Evolutionary conservation across 1,140 invertebrate species (phyloP).

Genomic region (Tetragonula clypearis): DNA sequence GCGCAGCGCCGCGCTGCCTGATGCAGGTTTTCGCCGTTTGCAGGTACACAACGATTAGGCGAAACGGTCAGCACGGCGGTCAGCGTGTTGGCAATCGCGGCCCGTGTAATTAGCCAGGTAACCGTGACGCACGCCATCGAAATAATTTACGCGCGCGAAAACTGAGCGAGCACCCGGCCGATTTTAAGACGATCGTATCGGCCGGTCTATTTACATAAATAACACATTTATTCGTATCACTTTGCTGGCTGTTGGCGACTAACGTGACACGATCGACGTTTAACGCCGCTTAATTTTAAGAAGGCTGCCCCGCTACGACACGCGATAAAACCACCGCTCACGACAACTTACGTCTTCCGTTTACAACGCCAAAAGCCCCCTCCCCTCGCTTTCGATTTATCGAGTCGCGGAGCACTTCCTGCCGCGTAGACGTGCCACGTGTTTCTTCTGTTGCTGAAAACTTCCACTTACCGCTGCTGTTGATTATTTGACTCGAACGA

Average conservation of each 20-base stretch:
- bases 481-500: background rate
- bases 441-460: background rate
- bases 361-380: too few relatives aligned
- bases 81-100: slow-evolving; percentile 7
- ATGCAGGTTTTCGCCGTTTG: slow-evolving; percentile 43
- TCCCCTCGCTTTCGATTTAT: background rate
- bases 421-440: background rate
- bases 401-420: background rate
- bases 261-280: slow-evolving; percentile 39
- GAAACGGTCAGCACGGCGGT: too few relatives aligned
- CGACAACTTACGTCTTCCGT: background rate
- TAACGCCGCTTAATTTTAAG: slow-evolving; percentile 33
- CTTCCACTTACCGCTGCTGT: too few relatives aligned
- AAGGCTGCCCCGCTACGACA: slow-evolving; percentile 13
- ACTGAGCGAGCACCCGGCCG: slow-evolving; percentile 7
- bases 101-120: slow-evolving; percentile 48
- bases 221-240: slow-evolving; percentile 30
- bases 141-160: slow-evolving; percentile 36
- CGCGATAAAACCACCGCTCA: slow-evolving; percentile 6
- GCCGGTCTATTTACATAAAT: slow-evolving; percentile 43
- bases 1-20: slow-evolving; percentile 19
- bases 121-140: slow-evolving; percentile 9
- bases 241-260: slow-evolving; percentile 35
- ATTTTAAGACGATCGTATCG: slow-evolving; percentile 40
- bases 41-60: slow-evolving; percentile 1